phyloP scores from a whole-genome alignment of 2,888 invertebrate genomes.

The Watsonalla cultraria region DNA sequence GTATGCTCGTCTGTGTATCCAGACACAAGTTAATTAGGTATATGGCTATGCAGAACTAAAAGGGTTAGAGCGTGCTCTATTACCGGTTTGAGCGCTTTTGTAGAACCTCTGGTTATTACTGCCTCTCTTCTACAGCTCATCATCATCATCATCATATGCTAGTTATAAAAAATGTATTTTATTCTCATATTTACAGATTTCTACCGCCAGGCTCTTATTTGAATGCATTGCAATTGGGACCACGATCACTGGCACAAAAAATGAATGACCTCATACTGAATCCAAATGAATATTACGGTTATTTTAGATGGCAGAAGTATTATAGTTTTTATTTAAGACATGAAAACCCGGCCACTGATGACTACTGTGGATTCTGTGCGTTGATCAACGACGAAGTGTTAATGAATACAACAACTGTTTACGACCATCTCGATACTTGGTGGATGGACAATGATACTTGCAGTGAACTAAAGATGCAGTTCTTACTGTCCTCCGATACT shows the following conservation, averaged over 20 bases:
- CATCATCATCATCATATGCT: too few species aligned
- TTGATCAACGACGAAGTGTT: conserved; percentile 35
- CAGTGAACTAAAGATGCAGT: background rate
- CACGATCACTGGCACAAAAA: conserved; percentile 35
- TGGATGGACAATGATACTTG: conserved; percentile 31
- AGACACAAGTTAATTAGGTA: too few species aligned
- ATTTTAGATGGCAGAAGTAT: conserved; percentile 51
- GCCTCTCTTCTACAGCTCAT: too few species aligned
- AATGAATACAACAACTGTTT: conserved; percentile 24
- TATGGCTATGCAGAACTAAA: too few species aligned
- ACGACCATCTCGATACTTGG: conserved; percentile 38
- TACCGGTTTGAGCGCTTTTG: too few species aligned
- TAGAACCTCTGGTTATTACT: too few species aligned
- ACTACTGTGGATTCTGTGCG: conserved; percentile 51
- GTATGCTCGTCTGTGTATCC: too few species aligned
- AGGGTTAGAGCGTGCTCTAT: too few species aligned
- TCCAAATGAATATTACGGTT: conserved; percentile 33
- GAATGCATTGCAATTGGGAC: conserved; percentile 38
- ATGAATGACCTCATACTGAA: conserved; percentile 40
- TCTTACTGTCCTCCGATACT: background rate
- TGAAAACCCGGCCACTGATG: conserved; percentile 39
- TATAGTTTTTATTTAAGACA: conserved; percentile 40
- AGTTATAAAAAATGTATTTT: background rate
- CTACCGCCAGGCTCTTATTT: conserved; percentile 51
- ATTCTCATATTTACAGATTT: conserved; percentile 35